Percentiles rank a stretch among this genome's conserved stretches.
These are phyloP conservation scores for Neelides sp. DNA, from an alignment of 1,140 invertebrate genomes.

Conservation along the genomic window DNA sequence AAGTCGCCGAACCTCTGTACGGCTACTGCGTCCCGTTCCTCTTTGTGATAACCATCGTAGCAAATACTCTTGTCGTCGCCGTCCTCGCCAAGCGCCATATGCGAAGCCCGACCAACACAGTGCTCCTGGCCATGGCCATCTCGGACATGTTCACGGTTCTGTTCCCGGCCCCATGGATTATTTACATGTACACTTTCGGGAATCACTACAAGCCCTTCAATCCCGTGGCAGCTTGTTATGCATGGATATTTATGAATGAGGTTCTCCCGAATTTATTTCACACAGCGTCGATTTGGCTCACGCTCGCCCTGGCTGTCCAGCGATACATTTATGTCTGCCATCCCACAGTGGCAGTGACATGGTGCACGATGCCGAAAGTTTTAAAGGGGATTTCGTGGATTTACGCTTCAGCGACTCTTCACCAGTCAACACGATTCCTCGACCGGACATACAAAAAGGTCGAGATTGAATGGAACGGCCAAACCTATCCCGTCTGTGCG, in stretches of 20 bases:
- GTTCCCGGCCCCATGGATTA: conserved; percentile 70
- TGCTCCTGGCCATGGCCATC: conserved; percentile 70
- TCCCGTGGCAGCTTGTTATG: conserved; percentile 59
- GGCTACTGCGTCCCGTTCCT: conserved; percentile 72
- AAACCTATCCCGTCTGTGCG: conserved; percentile 36
- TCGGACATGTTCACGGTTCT: conserved; percentile 84
- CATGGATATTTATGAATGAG: conserved; percentile 62
- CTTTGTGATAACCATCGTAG: conserved; percentile 72
- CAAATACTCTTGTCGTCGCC: conserved; percentile 67
- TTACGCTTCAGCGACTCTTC: conserved; percentile 56
- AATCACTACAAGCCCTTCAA: conserved; percentile 64
- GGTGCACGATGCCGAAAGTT: conserved; percentile 74
- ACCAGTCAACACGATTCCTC: conserved; percentile 65
- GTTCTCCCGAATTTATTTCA: conserved; percentile 71
- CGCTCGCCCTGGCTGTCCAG: conserved; percentile 71
- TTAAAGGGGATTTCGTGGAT: conserved; percentile 62
- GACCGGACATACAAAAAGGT: conserved; percentile 47
- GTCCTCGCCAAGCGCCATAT: conserved; percentile 49
- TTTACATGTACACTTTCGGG: conserved; percentile 81
- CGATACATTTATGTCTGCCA: conserved; percentile 86
- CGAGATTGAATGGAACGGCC: conserved; percentile 48
- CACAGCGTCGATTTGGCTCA: conserved; percentile 83
- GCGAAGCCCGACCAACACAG: conserved; percentile 53
- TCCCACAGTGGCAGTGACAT: conserved; percentile 63
- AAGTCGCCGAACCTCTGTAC: conserved; percentile 49